Conservation (phyloP, 1,140 invertebrate species). For the Chionoecetes opilio region DNA sequence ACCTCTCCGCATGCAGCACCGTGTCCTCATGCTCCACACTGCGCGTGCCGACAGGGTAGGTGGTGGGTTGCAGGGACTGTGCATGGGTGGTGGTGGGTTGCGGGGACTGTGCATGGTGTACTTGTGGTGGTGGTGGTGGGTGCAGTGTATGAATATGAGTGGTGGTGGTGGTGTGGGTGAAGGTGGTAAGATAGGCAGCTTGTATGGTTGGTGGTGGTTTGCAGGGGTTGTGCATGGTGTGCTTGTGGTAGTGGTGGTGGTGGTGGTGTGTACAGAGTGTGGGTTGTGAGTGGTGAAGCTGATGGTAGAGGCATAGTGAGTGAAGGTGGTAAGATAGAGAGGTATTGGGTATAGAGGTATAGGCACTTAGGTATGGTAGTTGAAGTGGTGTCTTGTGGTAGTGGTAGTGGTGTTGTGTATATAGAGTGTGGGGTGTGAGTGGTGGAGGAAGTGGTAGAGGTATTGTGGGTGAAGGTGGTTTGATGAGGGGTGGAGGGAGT, state of each 20-base stretch:
- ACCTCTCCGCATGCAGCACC: conserved; percentile 64
- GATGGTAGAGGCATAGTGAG: neutral
- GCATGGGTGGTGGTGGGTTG: conserved; percentile 56
- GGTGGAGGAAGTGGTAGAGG: too few relatives aligned
- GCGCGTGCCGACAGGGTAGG: conserved; percentile 67
- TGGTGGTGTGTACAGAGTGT: neutral
- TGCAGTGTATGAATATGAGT: neutral
- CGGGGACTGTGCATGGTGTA: conserved; percentile 32
- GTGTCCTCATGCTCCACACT: conserved; percentile 58
- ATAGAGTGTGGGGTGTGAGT: too few relatives aligned
- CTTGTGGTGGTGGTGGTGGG: neutral
- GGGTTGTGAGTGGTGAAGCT: neutral
- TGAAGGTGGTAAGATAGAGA: too few relatives aligned
- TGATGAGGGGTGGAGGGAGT: too few relatives aligned
- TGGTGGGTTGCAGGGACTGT: conserved; percentile 14
- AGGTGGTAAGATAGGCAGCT: neutral
- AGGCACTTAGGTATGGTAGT: too few relatives aligned
- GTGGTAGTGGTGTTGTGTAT: too few relatives aligned
- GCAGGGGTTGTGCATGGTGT: neutral
- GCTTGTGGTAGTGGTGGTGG: neutral
- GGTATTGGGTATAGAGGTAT: too few relatives aligned
- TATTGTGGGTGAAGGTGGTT: too few relatives aligned
- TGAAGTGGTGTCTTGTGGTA: too few relatives aligned
- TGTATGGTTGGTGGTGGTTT: neutral
- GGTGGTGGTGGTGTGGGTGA: neutral